These are phyloP conservation scores for Tetragonisca angustula DNA, from an alignment of 2,888 invertebrate species.

Conservation along the genomic window DNA sequence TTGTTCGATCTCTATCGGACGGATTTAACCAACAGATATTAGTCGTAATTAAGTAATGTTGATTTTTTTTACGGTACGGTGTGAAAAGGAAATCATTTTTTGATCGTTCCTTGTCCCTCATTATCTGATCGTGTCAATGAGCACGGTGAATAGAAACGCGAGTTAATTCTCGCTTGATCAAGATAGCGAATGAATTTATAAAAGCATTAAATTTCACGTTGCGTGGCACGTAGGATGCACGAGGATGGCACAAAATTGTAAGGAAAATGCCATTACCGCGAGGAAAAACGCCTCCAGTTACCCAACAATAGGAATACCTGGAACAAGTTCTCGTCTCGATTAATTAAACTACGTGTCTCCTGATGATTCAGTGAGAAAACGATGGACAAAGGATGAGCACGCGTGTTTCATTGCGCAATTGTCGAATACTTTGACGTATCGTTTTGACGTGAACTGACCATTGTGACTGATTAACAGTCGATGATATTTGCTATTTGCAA, in stretches of 20 bases:
- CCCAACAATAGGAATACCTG: slow-evolving; percentile 11
- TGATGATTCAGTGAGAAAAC: not conserved
- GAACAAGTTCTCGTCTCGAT: not conserved
- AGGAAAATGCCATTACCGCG: not conserved
- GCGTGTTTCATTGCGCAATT: not conserved
- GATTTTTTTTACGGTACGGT: not conserved
- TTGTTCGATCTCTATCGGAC: not conserved
- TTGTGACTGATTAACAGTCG: not conserved
- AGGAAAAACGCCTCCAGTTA: slow-evolving; percentile 2
- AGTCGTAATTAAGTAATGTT: not conserved
- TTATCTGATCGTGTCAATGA: slow-evolving; percentile 49
- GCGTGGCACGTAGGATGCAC: not conserved
- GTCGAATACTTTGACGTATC: not conserved
- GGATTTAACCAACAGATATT: not conserved
- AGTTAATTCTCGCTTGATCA: not conserved
- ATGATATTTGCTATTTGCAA: not conserved
- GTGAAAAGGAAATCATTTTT: not conserved
- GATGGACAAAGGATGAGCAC: not conserved
- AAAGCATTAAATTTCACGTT: slow-evolving; percentile 4
- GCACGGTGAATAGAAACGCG: not conserved
- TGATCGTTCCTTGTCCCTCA: not conserved
- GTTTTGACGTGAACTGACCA: not conserved
- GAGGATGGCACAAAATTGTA: not conserved
- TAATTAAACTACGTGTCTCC: not conserved
- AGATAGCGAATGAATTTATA: slow-evolving; percentile 16